A percentile compares a stretch with the other conserved stretches of the same genome.
Conservation (phyloP, 2,113 vertebrate genomes). For the Marmota monax region DNA sequence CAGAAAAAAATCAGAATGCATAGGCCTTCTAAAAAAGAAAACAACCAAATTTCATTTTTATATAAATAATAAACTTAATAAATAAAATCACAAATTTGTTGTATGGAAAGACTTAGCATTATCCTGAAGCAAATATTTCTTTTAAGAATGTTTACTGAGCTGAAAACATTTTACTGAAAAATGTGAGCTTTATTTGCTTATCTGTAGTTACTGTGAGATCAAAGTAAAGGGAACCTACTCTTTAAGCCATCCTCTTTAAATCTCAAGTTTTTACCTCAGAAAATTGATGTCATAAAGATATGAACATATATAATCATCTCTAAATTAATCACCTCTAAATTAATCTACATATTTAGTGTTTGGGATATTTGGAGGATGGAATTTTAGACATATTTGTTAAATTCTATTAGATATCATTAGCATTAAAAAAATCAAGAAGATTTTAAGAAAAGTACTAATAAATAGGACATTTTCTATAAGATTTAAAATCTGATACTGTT, state of each 20-base stretch:
- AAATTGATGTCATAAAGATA: constrained; percentile 38
- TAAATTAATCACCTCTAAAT: not conserved
- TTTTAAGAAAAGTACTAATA: not conserved
- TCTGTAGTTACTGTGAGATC: constrained; percentile 67
- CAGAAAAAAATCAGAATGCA: not conserved
- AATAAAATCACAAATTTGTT: not conserved
- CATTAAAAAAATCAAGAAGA: not conserved
- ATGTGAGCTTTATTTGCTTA: constrained; percentile 67
- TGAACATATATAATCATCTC: not conserved
- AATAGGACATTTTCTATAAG: not conserved
- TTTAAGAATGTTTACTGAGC: constrained; percentile 59
- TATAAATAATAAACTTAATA: not conserved
- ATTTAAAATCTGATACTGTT: not conserved
- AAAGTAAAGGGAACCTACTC: constrained; percentile 62
- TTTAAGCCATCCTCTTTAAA: constrained; percentile 56
- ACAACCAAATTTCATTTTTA: not conserved
- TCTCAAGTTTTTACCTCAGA: constrained; percentile 63
- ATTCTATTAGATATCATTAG: not conserved
- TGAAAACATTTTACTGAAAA: constrained; percentile 63
- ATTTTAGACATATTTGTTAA: not conserved
- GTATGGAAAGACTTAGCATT: not conserved
- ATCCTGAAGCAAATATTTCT: not conserved
- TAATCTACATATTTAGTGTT: not conserved
- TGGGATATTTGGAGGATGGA: not conserved
- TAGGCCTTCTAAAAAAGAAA: not conserved